phyloP scores from a whole-genome alignment of 2,888 invertebrate genomes.

The Cyrtodaria siliqua region DNA sequence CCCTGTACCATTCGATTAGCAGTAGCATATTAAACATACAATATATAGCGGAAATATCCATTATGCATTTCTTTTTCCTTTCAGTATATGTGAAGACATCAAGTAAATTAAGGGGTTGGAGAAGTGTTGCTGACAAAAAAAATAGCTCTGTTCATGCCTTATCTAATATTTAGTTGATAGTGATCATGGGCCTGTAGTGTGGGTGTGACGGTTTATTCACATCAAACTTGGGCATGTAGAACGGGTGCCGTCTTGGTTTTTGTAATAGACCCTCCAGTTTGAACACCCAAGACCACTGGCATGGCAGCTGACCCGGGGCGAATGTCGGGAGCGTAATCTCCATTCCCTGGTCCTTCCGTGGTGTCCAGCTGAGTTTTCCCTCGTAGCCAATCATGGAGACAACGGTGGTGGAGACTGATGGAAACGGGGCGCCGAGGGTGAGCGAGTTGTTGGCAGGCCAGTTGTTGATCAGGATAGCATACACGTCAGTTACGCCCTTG shows the following conservation, averaged over 20 bases:
- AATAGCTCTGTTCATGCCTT: no score
- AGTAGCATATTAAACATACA: no score
- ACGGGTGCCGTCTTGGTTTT: constrained; percentile 13
- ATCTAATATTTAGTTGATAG: constrained; percentile 13
- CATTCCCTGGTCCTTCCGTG: constrained; percentile 67
- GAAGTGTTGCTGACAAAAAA: no score
- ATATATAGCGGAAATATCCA: no score
- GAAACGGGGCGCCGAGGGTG: constrained; percentile 86
- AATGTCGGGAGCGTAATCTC: constrained; percentile 77
- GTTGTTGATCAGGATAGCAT: constrained; percentile 89
- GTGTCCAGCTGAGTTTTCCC: constrained; percentile 65
- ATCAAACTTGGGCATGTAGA: constrained; percentile 39
- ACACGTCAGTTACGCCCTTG: constrained; percentile 86
- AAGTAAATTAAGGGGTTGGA: no score
- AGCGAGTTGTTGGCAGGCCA: constrained; percentile 90
- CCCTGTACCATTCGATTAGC: no score
- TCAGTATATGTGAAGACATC: no score
- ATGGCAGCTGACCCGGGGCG: constrained; percentile 74
- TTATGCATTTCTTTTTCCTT: no score
- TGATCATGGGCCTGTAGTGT: constrained; percentile 24
- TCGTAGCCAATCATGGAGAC: constrained; percentile 88
- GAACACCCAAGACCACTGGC: constrained; percentile 82
- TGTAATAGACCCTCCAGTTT: constrained; percentile 72
- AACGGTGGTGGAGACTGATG: constrained; percentile 77
- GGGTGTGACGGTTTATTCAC: constrained; percentile 38